Conservation (phyloP, 2,888 invertebrate species). For the Drosophila longiperda region DNA sequence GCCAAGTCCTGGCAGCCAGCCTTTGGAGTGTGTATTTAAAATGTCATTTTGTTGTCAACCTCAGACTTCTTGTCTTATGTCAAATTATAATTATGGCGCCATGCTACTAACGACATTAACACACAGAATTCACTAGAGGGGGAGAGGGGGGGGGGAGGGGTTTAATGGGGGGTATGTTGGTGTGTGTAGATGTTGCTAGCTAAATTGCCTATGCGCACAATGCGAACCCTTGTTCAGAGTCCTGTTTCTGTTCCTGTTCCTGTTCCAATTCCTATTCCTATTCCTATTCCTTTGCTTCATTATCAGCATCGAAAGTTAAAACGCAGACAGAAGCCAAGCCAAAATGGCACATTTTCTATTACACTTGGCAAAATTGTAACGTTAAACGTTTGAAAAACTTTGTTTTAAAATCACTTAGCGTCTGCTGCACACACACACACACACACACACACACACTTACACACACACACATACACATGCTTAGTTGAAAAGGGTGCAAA, state of each 20-base stretch:
- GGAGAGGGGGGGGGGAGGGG: not conserved
- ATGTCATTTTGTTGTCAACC: constrained; percentile 83
- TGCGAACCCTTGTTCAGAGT: constrained; percentile 62
- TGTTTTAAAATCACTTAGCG: constrained; percentile 81
- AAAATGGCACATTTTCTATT: constrained; percentile 63
- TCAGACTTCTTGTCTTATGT: constrained; percentile 83
- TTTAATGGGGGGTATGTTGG: not conserved
- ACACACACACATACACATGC: not conserved
- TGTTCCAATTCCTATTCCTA: constrained; percentile 10
- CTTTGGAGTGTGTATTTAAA: constrained; percentile 71
- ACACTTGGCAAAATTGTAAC: constrained; percentile 58
- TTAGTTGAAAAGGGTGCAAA: constrained; percentile 69
- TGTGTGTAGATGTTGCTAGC: constrained; percentile 43
- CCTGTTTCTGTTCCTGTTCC: not conserved
- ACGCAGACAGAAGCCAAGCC: constrained; percentile 50
- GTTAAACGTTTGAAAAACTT: constrained; percentile 79
- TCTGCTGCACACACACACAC: constrained; percentile 31
- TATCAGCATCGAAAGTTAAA: constrained; percentile 79
- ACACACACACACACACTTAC: constrained; percentile 5
- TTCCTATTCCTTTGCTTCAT: constrained; percentile 58
- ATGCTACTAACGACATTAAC: constrained; percentile 76
- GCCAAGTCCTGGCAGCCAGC: constrained; percentile 18
- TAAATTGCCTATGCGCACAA: constrained; percentile 76
- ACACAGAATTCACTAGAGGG: constrained; percentile 18
- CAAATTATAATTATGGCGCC: constrained; percentile 81